Evolutionary conservation across 2,797 vertebrate species (phyloP), one percentile per base, ranked within the genome.

Genomic region (Smutsia gigantea): DNA sequence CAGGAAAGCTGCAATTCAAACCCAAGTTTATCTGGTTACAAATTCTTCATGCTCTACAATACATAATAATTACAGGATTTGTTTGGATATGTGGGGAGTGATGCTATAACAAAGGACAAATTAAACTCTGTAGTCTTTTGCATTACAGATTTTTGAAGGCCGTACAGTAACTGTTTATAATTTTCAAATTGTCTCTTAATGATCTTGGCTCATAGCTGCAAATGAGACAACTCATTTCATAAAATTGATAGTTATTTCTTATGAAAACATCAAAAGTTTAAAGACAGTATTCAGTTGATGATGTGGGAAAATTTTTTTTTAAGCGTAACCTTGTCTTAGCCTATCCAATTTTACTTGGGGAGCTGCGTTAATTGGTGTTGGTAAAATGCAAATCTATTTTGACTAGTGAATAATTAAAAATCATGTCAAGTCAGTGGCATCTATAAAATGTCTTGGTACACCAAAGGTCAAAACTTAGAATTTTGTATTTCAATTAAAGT

Each of bases 241-340:
- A 55, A 92, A 93, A 49, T 4, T 46, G 15, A 75, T 63, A 83
- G 8, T 1, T 79, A 39, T 83, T 75, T 75, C n/a, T 66, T 39
- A 89, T 87, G 9, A 81, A 91, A 91, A 79, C 14, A 89, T 27
- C 37, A 88, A 71, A 96, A 94, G 7, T 72, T 87, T 61, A 79
- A 89, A 82, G 49, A 81, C 88, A 3, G 42, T 23, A 42, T 69
- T 46, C 39, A 92, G n/a, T n/a, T 87, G 31, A 82, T 55, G 42
- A 8, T 14, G 3, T 61, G 4, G 4, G 71, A 49, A 81, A 86
- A 49, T 25, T 53, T 17, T 46, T 63, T 82, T 87, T 95, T 69
- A 85, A 63, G 49, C 64, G 8, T 49, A 72, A 85, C 55, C 4
- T 72, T 74, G 27, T 39, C 42, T 94, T 39, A 46, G 25, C 9